Evolutionary conservation across 2,113 vertebrate genomes (phyloP), one percentile per base, ranked within the genome.

Genomic region (Gasterosteus aculeatus): DNA sequence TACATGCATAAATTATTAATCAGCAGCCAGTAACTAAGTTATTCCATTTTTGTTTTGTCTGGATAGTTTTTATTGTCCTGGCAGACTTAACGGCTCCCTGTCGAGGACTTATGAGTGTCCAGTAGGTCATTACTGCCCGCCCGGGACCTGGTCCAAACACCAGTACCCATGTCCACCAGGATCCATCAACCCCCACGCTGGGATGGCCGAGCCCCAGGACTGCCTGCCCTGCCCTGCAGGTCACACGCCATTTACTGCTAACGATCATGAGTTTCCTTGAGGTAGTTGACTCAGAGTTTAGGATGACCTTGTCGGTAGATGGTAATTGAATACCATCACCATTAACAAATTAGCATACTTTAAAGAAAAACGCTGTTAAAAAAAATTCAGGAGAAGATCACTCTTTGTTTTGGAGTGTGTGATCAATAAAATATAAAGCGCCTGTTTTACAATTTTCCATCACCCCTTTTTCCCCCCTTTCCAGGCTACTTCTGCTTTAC

Each of bases 201-300:
- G 91, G 42, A 94, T 93, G 84, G 62, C 60, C 75, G 83, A 82
- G 46, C 7, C 39, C 1, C 92, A 94, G 59, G 93, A 96, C 81
- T 99, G 96, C 78, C 70, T 56, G n/a, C 92, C 85, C 26, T 98
- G 96, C 69, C 94, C 96, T 57, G 92, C 96, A 96, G 97, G 97
- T 98, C 90, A 71, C 61, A 67, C 47, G 62, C 14, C 29, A 68
- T 75, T 80, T 60, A 76, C 47, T 64, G 68, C 62, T 84, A 72
- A 82, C 76, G 16, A 60, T 54, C 75, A 46, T 62, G 16, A 58
- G 4, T 39, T 73, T 64, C n/a, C 14, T 41, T 49, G 51, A 74
- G 68, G 49, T 68, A 46, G 51, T 51, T 68, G 63, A 72, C 31
- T 57, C 0, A 26, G 18, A 7, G 62, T 70, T 75, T 35, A 47